phyloP scores from a whole-genome alignment of 2,888 invertebrate species.

The Deroplatys truncata region DNA sequence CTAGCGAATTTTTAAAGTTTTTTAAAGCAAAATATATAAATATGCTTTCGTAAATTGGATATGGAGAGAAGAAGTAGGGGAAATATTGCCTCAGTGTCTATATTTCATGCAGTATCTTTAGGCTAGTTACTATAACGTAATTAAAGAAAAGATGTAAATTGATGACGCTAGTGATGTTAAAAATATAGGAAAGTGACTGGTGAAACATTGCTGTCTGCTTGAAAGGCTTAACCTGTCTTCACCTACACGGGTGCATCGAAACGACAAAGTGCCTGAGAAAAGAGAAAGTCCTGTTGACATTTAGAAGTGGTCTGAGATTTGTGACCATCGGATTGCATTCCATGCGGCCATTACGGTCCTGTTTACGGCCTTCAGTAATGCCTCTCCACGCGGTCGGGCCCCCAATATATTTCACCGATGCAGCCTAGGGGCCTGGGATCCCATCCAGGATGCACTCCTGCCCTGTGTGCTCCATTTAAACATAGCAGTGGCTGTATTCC shows the following conservation, averaged over 20 bases:
- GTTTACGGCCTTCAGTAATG: neutral
- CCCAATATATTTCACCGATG: neutral
- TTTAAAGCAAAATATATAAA: too few species aligned
- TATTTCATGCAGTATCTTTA: too few species aligned
- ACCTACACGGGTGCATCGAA: neutral
- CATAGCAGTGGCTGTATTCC: neutral
- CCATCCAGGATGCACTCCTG: neutral
- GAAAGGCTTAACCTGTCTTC: neutral
- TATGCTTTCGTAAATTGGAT: too few species aligned
- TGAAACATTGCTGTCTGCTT: neutral
- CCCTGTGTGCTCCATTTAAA: neutral
- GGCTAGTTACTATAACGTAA: neutral
- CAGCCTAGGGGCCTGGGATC: neutral
- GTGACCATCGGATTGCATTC: neutral
- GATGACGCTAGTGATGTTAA: neutral
- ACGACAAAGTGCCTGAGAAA: neutral
- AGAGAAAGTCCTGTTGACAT: neutral
- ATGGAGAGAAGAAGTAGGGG: too few species aligned
- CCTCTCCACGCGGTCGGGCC: neutral
- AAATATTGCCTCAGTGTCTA: too few species aligned
- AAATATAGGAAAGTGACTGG: neutral
- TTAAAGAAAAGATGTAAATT: neutral
- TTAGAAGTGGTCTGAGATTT: neutral
- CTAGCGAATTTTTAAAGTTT: too few species aligned
- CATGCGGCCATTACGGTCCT: neutral